A percentile compares a stretch with the other conserved stretches of the same genome.
Conservation (phyloP, 23 tunicate genomes). For the Diplosoma virens region DNA sequence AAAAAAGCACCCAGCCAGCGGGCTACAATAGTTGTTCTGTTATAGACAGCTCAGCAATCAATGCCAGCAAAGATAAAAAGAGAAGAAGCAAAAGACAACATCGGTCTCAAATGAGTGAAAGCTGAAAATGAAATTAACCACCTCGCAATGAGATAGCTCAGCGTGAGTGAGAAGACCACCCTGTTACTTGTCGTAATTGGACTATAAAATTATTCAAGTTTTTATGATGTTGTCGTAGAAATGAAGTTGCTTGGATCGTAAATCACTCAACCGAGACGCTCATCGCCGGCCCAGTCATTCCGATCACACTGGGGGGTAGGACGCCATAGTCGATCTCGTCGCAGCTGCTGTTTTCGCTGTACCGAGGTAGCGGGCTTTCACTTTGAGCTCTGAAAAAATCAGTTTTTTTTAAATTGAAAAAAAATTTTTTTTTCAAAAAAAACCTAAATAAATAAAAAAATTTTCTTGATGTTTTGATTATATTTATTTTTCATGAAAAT, state of each 20-base stretch:
- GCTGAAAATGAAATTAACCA: no score
- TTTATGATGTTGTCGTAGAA: conserved; percentile 2
- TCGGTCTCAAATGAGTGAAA: no score
- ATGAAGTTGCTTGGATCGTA: neutral
- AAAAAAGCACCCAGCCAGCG: conserved; percentile 59
- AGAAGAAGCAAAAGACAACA: neutral
- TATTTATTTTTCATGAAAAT: no score
- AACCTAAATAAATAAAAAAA: no score
- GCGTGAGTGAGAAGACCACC: no score
- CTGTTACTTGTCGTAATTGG: neutral
- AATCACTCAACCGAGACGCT: conserved; percentile 65
- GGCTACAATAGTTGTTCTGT: conserved; percentile 37
- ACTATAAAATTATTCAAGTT: no score
- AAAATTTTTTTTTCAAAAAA: no score
- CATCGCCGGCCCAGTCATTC: conserved; percentile 69
- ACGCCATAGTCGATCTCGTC: conserved; percentile 76
- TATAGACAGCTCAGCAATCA: conserved; percentile 55
- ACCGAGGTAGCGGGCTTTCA: conserved; percentile 80
- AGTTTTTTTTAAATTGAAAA: neutral
- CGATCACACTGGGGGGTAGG: conserved; percentile 56
- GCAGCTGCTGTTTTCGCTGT: conserved; percentile 79
- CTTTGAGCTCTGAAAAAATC: conserved; percentile 53
- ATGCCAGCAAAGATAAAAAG: conserved; percentile 40
- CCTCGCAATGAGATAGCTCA: no score
- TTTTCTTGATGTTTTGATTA: no score